Evolutionary conservation across 2,797 vertebrate species (phyloP), one percentile per base, ranked within the genome.

Genomic region (Channa striata): DNA sequence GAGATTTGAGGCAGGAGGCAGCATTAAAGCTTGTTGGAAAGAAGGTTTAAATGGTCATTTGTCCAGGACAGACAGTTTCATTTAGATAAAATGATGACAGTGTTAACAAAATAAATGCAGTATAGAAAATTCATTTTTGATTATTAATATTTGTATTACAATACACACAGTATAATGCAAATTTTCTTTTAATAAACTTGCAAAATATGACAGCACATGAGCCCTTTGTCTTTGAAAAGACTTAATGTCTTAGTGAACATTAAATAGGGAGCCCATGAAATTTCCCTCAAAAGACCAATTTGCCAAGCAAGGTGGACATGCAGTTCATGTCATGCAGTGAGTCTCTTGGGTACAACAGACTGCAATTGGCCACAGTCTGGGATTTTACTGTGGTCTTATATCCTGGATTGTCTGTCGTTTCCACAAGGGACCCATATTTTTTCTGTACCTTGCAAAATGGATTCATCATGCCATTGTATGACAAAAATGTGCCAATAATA

Each of bases 311-410:
- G 48, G 44, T 66, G 65, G 70, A 77, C 12, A 47, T 61, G 71
- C 40, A 37, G 16, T 40, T 66, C 16, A 19, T 34, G 68, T 77
- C 65, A 59, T 16, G 52, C 69, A 46, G 43, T 12, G 59, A 73
- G 43, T 70, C 72, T 73, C 72, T 54, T 5, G 72, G 81, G 62
- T 63, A 68, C 79, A 61, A 78, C 65, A 77, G 77, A 72, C 48
- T 54, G 57, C 37, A 59, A 87, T 89, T 87, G 68, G 59, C 59
- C 58, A 84, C 76, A 78, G 80, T 81, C 49, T 64, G 56, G 60
- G 69, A 81, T 80, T 86, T 79, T 36, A 59, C 72, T 50, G 30
- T 40, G 47, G 20, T 73, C 49, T 53, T 56, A 33, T 72, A 77
- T 58, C 40, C 49, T 34, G 59, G 62, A 87, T 74, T 81, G 66